Percentiles rank a stretch among this genome's conserved stretches.
Evolutionary conservation across 2,888 invertebrate genomes (phyloP).

Genomic region (Leptopilina myrica): DNA sequence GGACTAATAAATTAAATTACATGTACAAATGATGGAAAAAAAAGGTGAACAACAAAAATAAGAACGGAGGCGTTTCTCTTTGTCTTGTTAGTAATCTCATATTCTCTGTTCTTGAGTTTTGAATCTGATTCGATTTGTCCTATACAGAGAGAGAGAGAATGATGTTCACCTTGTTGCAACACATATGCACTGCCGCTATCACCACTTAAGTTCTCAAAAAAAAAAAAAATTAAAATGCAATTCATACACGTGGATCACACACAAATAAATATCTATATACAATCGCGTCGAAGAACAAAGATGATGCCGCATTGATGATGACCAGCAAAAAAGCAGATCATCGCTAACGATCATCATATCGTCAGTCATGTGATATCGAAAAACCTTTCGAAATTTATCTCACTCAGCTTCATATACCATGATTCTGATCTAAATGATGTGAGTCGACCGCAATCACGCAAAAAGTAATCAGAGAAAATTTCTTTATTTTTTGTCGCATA

Average conservation of each 20-base stretch:
- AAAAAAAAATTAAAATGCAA: background rate
- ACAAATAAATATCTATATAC: background rate
- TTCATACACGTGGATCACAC: constrained; percentile 8
- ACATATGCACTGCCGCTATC: constrained; percentile 40
- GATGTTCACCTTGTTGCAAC: constrained; percentile 63
- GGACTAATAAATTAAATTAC: constrained; percentile 22
- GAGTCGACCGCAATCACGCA: constrained; percentile 47
- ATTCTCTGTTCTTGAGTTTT: background rate
- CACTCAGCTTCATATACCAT: constrained; percentile 30
- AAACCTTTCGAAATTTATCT: constrained; percentile 44
- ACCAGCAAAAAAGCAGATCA: constrained; percentile 49
- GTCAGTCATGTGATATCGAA: constrained; percentile 45
- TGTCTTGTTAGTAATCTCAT: constrained; percentile 23
- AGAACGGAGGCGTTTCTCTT: constrained; percentile 34
- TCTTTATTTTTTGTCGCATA: constrained; percentile 10
- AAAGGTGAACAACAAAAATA: background rate
- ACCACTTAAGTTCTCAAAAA: constrained; percentile 15
- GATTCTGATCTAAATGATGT: constrained; percentile 43
- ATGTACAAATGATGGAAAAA: constrained; percentile 6
- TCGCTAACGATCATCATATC: constrained; percentile 54
- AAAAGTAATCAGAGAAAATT: constrained; percentile 36
- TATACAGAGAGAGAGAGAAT: constrained; percentile 54
- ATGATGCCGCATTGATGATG: constrained; percentile 47
- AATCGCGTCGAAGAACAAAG: constrained; percentile 25
- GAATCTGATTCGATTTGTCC: constrained; percentile 57